Conservation (phyloP, 2,888 invertebrate genomes). For the Amitus sp. region DNA sequence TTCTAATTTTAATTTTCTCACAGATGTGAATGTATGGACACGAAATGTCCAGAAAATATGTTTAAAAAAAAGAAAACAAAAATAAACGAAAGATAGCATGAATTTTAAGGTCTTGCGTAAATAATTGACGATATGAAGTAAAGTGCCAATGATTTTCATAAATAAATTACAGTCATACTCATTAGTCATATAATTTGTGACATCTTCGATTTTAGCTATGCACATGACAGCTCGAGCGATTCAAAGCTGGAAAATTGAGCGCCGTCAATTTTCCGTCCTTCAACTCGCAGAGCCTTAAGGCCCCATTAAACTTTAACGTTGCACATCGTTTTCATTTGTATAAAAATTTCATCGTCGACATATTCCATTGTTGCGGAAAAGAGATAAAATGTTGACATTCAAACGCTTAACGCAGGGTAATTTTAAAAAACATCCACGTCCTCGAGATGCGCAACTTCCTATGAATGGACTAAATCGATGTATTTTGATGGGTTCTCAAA, state of each 20-base stretch:
- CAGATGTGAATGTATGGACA: too few relatives aligned
- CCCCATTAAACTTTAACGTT: constrained; percentile 35
- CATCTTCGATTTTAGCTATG: constrained; percentile 32
- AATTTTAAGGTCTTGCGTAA: constrained; percentile 9
- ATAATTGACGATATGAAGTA: constrained; percentile 18
- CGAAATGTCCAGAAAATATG: too few relatives aligned
- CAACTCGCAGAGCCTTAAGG: constrained; percentile 50
- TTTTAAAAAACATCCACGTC: constrained; percentile 2
- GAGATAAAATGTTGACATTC: background rate
- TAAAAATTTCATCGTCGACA: background rate
- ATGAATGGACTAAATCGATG: too few relatives aligned
- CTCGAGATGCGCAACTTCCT: background rate
- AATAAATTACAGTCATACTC: constrained; percentile 41
- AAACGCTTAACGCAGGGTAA: background rate
- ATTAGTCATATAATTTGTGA: constrained; percentile 40
- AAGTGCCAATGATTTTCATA: constrained; percentile 35
- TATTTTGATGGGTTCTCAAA: background rate
- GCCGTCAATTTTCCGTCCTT: constrained; percentile 34
- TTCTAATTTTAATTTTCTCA: too few relatives aligned
- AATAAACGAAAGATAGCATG: too few relatives aligned
- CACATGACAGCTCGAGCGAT: constrained; percentile 38
- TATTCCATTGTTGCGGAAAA: background rate
- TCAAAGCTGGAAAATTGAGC: constrained; percentile 35
- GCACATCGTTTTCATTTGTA: constrained; percentile 1
- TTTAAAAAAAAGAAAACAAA: too few relatives aligned